Conservation (phyloP, 2,797 vertebrate genomes). For the Cuniculus paca region DNA sequence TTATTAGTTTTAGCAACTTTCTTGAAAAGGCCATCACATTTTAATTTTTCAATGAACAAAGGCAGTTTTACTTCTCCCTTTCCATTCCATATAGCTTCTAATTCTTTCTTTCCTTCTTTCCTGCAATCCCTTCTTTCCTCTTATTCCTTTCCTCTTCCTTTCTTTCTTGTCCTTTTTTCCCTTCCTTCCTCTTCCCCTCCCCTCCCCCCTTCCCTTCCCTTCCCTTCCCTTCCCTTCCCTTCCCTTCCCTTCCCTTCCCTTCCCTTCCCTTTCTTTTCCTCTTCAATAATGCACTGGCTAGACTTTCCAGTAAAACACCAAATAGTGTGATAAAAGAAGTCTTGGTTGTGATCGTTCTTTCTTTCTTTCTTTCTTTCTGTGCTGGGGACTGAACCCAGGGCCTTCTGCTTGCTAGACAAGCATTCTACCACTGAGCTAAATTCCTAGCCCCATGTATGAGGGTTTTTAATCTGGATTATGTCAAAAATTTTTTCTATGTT, state of each 20-base stretch:
- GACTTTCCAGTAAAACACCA: neutral
- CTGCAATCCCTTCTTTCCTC: neutral
- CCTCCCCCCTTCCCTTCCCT: rapidly evolving
- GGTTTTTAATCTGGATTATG: neutral
- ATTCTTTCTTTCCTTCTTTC: neutral
- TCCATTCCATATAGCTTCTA: neutral
- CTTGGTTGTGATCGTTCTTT: neutral
- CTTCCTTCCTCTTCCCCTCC: neutral
- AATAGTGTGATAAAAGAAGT: neutral
- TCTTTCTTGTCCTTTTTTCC: conserved; percentile 15
- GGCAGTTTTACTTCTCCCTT: neutral
- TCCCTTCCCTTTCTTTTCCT: too few relatives aligned
- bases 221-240: neutral
- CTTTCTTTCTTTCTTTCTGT: neutral
- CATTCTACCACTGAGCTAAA: neutral
- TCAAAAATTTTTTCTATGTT: neutral
- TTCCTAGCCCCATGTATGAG: neutral
- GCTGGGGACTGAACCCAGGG: neutral
- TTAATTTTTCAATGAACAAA: neutral
- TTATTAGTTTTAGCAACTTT: neutral
- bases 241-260: neutral
- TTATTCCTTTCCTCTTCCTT: neutral
- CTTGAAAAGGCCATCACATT: neutral
- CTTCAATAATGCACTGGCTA: neutral
- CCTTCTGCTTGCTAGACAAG: neutral